These are phyloP conservation scores for Amblyraja radiata DNA, from an alignment of 2,797 vertebrate species.

Conservation along the genomic window DNA sequence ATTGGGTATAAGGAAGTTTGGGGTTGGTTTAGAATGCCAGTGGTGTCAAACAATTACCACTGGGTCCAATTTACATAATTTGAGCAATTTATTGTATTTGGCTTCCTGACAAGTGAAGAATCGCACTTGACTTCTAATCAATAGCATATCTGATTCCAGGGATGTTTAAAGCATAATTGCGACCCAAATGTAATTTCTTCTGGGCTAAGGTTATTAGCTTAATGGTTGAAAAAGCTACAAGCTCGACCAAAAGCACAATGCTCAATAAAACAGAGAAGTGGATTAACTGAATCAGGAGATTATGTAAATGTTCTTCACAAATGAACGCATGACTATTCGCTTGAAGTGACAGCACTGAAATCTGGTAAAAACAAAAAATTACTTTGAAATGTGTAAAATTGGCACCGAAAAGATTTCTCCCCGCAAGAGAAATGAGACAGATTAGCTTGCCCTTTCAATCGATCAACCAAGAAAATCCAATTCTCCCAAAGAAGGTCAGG, in stretches of 20 bases:
- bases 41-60: too few relatives aligned
- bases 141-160: background rate
- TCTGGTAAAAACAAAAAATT: background rate
- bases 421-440: background rate
- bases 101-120: background rate
- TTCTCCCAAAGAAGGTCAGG: background rate
- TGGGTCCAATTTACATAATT: background rate
- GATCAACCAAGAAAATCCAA: background rate
- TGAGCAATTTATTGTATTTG: background rate
- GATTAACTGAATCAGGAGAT: conserved; percentile 15
- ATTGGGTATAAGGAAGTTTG: background rate
- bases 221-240: background rate
- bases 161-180: background rate
- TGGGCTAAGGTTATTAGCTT: conserved; percentile 4
- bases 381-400: background rate
- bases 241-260: background rate
- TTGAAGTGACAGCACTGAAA: background rate
- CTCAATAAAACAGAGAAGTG: background rate
- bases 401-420: background rate
- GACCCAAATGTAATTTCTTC: background rate
- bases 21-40: background rate
- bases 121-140: background rate
- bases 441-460: background rate
- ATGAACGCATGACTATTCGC: background rate
- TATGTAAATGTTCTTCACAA: background rate